These are phyloP conservation scores for Melanotaenia parkinsoni DNA, from an alignment of 2,797 vertebrate species.

Conservation along the genomic window DNA sequence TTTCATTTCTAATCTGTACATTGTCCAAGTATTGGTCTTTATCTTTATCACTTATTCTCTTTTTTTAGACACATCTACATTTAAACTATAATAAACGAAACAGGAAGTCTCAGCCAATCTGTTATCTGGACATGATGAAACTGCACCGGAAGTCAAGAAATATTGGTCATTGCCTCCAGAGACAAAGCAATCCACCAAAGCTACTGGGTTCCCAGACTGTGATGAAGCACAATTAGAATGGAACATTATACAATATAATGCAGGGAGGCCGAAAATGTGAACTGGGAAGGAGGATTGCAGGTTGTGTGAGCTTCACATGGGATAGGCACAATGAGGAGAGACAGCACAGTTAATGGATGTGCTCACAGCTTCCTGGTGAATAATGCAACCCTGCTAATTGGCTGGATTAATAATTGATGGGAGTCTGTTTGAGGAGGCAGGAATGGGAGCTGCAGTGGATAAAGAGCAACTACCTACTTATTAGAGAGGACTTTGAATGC, in stretches of 20 bases:
- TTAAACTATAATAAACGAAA: background rate
- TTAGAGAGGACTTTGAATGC: slow-evolving; percentile 53
- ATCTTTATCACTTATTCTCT: background rate
- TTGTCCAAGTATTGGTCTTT: background rate
- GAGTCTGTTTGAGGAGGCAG: slow-evolving; percentile 46
- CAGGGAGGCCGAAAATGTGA: slow-evolving; percentile 13
- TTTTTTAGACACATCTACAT: background rate
- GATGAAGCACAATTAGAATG: background rate
- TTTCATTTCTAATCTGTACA: background rate
- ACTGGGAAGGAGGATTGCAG: background rate
- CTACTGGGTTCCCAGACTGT: slow-evolving; percentile 9
- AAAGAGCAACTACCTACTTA: slow-evolving; percentile 54
- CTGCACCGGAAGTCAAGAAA: slow-evolving; percentile 1
- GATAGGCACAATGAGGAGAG: slow-evolving; percentile 52
- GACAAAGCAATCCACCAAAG: background rate
- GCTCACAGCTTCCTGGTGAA: slow-evolving; percentile 78
- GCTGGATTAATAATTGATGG: slow-evolving; percentile 87
- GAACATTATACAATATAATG: background rate
- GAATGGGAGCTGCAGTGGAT: slow-evolving; percentile 32
- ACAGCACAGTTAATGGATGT: slow-evolving; percentile 71
- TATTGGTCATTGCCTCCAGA: slow-evolving; percentile 5
- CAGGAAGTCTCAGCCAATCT: background rate
- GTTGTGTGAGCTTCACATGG: slow-evolving; percentile 27
- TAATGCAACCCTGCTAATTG: slow-evolving; percentile 88
- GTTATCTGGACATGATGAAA: background rate